These are phyloP conservation scores for Patella ulyssiponensis DNA, from an alignment of 2,888 invertebrate genomes.

Conservation along the genomic window DNA sequence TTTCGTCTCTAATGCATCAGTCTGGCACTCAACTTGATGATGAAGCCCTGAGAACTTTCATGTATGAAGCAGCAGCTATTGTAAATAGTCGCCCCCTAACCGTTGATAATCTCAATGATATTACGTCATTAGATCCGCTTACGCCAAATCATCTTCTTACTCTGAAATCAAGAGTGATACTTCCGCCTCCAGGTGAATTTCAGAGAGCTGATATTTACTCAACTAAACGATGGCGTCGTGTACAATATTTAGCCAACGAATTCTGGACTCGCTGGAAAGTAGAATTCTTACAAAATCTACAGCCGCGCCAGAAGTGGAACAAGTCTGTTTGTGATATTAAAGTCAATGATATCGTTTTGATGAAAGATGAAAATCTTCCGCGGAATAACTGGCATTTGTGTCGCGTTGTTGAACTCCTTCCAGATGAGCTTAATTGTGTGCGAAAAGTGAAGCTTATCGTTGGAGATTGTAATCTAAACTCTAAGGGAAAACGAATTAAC, in stretches of 20 bases:
- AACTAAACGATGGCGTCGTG: constrained; percentile 39
- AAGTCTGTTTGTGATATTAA: constrained; percentile 25
- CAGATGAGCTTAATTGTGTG: constrained; percentile 33
- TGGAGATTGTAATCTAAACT: constrained; percentile 14
- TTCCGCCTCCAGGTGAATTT: constrained; percentile 35
- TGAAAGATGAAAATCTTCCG: constrained; percentile 36
- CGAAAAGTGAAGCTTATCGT: constrained; percentile 28
- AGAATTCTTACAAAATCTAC: constrained; percentile 38
- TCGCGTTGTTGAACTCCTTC: constrained; percentile 19
- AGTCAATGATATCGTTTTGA: constrained; percentile 41
- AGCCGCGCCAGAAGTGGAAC: constrained; percentile 39
- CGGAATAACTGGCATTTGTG: constrained; percentile 37
- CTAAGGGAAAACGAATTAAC: constrained; percentile 19
- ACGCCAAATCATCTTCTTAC: constrained; percentile 34
- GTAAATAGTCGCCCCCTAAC: constrained; percentile 39
- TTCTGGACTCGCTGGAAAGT: constrained; percentile 46
- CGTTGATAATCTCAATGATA: background rate
- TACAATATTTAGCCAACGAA: constrained; percentile 40
- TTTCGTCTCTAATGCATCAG: constrained; percentile 30
- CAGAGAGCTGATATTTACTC: constrained; percentile 33
- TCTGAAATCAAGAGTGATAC: constrained; percentile 21
- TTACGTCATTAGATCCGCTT: constrained; percentile 22
- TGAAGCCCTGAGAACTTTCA: constrained; percentile 32
- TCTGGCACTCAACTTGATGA: constrained; percentile 27
- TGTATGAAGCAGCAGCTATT: constrained; percentile 35